Evolutionary conservation across 2,113 vertebrate species (phyloP).

Genomic region (Puffinus mauretanicus): DNA sequence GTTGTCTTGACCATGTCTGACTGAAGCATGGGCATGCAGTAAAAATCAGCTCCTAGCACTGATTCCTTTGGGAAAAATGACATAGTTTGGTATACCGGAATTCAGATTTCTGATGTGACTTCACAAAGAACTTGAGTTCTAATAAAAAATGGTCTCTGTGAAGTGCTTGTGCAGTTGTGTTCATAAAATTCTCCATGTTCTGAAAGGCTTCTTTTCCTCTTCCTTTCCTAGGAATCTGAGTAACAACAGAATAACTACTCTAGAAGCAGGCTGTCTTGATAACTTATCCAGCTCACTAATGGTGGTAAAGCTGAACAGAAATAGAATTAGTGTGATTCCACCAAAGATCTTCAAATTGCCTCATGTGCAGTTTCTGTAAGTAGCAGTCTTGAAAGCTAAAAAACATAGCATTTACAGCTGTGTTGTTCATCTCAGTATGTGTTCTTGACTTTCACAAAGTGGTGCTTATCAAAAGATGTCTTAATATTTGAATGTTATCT

Average conservation of each 20-base stretch:
- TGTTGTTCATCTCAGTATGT: neutral
- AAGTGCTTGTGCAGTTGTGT: neutral
- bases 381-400: slow-evolving; percentile 10
- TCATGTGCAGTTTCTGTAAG: slow-evolving; percentile 94
- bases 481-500: neutral
- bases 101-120: neutral
- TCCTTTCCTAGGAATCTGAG: slow-evolving; percentile 86
- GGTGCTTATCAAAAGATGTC: neutral
- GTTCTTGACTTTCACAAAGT: neutral
- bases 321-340: slow-evolving; percentile 86
- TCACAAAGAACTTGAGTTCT: neutral
- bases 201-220: slow-evolving; percentile 4
- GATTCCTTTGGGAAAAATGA: neutral
- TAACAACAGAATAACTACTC: slow-evolving; percentile 90
- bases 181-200: neutral
- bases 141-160: neutral
- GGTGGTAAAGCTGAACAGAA: slow-evolving; percentile 93
- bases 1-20: neutral
- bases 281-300: slow-evolving; percentile 91
- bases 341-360: slow-evolving; percentile 91
- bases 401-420: neutral
- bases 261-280: slow-evolving; percentile 95
- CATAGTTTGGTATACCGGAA: neutral
- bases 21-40: neutral
- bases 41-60: neutral